Base-by-base conservation (phyloP, 2,113 vertebrate genomes). In the Bostrychus sinensis region DNA sequence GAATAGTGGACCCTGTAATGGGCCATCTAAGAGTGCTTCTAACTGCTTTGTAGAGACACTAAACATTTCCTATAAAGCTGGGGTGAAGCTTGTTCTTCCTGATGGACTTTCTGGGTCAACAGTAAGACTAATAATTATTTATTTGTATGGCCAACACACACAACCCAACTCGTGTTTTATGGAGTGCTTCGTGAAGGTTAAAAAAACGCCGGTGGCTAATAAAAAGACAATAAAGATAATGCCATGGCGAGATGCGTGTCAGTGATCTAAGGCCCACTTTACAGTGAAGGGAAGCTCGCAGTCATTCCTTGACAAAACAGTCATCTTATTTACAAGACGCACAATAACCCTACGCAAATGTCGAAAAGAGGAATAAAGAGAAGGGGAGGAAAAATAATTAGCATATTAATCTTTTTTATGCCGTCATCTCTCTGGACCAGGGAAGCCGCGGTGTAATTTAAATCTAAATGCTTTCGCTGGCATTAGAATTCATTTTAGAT, bases 371-470 rank as follows among this genome's bases (percentile, higher is more conserved):
- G 94, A 97, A 96, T 95, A 96, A 95, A 94, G 93, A 93, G 94
- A 93, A 51, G 84, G 85, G 85, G 62, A 46, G 76, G 72, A 92
- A 94, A 95, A 96, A 97, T 98, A 98, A 99, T 99, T 98, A 98
- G 95, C 96, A 99, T 98, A 99, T 99, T 98, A 98, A 99, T 99
- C 96, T 98, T 99, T 99, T 99, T 99, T 98, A 98, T 97, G 93
- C 94, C 92, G 92, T 95, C 96, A 97, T 98, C 94, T 95, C 95
- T 98, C 95, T 97, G 96, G 94, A 95, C 94, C 94, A 93, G 92
- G 94, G 94, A 94, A 96, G 94, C 93, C 93, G 46, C 90, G 94
- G 95, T 96, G 96, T 98, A 97, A 99, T 99, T 99, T 98, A 97
- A 98, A 98, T 98, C 96, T 98, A 98, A 98, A 98, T 95, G 95